These are phyloP conservation scores for Lepus oiostolus DNA, from an alignment of 2,797 vertebrate genomes.

Conservation along the genomic window DNA sequence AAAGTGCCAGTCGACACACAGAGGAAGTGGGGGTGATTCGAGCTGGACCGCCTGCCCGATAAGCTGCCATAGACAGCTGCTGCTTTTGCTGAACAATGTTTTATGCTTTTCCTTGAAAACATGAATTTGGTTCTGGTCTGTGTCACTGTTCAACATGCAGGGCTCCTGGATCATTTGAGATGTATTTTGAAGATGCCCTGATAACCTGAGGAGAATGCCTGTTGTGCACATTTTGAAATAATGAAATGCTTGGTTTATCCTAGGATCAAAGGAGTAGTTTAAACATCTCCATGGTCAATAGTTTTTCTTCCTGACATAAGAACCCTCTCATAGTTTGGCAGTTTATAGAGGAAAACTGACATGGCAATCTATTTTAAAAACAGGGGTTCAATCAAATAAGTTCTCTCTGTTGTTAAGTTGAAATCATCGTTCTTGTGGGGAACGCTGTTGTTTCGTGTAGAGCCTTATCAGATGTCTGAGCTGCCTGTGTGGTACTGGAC, in stretches of 20 bases:
- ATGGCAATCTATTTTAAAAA: slow-evolving; percentile 9
- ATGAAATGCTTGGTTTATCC: slow-evolving; percentile 34
- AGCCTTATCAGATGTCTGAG: not conserved
- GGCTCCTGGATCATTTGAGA: not conserved
- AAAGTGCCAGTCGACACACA: not conserved
- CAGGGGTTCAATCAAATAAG: not conserved
- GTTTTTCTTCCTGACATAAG: not conserved
- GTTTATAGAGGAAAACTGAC: not conserved
- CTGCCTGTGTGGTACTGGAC: not conserved
- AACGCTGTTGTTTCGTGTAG: not conserved
- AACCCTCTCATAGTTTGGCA: not conserved
- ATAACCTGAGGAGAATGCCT: not conserved
- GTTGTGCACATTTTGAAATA: slow-evolving; percentile 53
- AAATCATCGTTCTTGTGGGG: not conserved
- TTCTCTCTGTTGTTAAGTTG: not conserved
- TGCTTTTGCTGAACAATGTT: not conserved
- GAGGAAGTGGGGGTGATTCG: not conserved
- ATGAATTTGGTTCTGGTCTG: slow-evolving; percentile 25
- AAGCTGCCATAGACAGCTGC: not conserved
- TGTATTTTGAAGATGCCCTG: not conserved
- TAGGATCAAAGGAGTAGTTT: not conserved
- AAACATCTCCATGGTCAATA: not conserved
- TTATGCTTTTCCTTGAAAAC: not conserved
- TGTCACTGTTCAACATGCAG: not conserved
- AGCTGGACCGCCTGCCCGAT: not conserved